Evolutionary conservation across 2,797 vertebrate genomes (phyloP), one percentile per base, ranked within the genome.

Genomic region (Sorex maritimensis): DNA sequence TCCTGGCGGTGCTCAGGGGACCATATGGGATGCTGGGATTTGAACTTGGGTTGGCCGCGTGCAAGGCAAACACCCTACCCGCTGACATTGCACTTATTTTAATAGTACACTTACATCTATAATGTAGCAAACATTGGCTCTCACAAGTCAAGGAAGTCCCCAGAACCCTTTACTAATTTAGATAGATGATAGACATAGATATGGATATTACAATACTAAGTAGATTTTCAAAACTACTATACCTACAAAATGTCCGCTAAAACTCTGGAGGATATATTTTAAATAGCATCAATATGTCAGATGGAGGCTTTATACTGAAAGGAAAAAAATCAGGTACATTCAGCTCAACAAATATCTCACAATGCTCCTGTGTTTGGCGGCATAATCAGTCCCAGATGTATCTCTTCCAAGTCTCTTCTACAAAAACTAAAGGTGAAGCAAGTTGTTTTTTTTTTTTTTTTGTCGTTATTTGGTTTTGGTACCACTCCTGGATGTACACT

Each of bases 81-180:
- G 49, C 14, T 8, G 49, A 5, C 8, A 52, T 52, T 52, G 52
- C 34, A 81, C 4, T 46, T 92, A 79, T 14, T 44, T 89, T 86
- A 89, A 73, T 12, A 69, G 5, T 30, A 78, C 2, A 44, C 10
- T 84, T 86, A 77, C 6, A 89, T 86, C 41, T 61, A 77, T 49
- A 95, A 68, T 74, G 5, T 67, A 23, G 69, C 61, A 90, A 94
- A 94, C 23, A 44, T 30, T 85, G 77, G 89, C 41, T 49, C 0
- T 4, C 15, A 11, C 80, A 93, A 3, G 26, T 63, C 26, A 87
- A 90, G 28, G 34, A 86, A 84, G 2, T 4, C 3, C 6, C 88
- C 67, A 71, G 92, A 94, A 86, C 23, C 0, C 41, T 58, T 74
- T 14, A 58, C 2, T 77, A 41, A 86, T 77, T 74, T 79, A 86